phyloP scores from a whole-genome alignment of 2,888 invertebrate genomes.

The Eumerus sabulonum region DNA sequence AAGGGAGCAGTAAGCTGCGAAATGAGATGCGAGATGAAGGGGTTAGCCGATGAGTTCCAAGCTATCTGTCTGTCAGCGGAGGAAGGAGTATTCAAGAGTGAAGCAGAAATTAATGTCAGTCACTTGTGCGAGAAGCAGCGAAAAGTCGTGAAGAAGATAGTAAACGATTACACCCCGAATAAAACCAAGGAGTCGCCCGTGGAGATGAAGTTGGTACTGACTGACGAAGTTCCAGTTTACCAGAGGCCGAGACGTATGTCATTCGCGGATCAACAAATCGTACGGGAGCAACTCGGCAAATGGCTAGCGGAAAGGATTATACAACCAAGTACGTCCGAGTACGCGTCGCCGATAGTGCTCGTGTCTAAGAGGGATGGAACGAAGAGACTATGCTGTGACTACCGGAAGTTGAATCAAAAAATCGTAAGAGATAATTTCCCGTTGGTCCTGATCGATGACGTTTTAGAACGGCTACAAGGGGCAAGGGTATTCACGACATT shows the following conservation, averaged over 20 bases:
- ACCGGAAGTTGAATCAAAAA: neutral
- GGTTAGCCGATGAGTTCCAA: neutral
- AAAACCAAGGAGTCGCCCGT: constrained; percentile 33
- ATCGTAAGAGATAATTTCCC: constrained; percentile 14
- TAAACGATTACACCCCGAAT: neutral
- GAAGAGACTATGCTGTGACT: no score
- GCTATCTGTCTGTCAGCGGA: neutral
- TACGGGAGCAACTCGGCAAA: constrained; percentile 70
- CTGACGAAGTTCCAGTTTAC: constrained; percentile 48
- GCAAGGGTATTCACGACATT: neutral
- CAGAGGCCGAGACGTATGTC: constrained; percentile 36
- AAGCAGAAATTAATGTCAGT: neutral
- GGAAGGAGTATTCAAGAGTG: neutral
- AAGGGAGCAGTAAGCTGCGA: no score
- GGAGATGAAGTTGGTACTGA: constrained; percentile 50
- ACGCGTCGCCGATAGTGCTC: constrained; percentile 34
- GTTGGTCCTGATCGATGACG: constrained; percentile 69
- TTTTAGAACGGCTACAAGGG: constrained; percentile 69
- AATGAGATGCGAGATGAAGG: no score
- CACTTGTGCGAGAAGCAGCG: neutral
- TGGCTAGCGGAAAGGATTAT: constrained; percentile 20
- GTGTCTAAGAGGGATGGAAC: constrained; percentile 33
- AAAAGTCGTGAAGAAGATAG: neutral
- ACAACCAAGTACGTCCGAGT: neutral
- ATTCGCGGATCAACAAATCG: constrained; percentile 68